Percentiles rank a stretch among this genome's conserved stretches.
Evolutionary conservation across 2,888 invertebrate species (phyloP).

Genomic region (Habrosyne pyritoides): DNA sequence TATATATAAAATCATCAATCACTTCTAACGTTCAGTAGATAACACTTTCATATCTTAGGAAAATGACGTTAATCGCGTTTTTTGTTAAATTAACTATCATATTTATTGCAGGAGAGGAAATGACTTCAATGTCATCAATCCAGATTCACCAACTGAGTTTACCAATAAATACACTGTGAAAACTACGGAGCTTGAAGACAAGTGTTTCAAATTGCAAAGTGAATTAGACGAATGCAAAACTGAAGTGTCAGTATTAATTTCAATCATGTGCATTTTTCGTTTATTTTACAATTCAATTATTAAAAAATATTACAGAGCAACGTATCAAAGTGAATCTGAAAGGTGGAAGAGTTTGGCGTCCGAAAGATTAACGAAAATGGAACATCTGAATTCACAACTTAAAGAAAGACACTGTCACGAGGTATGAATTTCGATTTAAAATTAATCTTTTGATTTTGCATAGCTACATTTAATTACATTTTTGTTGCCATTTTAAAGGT

Average conservation of each 20-base stretch:
- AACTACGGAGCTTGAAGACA: constrained; percentile 67
- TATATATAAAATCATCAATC: constrained; percentile 43
- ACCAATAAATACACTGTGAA: constrained; percentile 70
- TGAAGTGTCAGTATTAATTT: constrained; percentile 81
- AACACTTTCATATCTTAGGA: constrained; percentile 35
- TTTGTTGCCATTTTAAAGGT: constrained; percentile 52
- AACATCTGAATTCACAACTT: constrained; percentile 82
- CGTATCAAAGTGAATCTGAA: constrained; percentile 66
- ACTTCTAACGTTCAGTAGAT: constrained; percentile 44
- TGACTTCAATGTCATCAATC: constrained; percentile 43
- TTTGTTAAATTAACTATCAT: constrained; percentile 26
- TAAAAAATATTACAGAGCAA: constrained; percentile 45
- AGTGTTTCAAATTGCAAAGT: constrained; percentile 70
- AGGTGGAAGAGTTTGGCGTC: constrained; percentile 88
- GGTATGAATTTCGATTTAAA: too few species aligned
- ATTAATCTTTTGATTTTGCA: neutral
- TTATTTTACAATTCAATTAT: neutral
- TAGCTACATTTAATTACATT: too few species aligned
- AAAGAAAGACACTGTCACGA: constrained; percentile 86
- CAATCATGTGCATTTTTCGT: constrained; percentile 46
- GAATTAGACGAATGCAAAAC: constrained; percentile 68
- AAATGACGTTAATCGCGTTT: constrained; percentile 28
- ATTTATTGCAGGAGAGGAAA: constrained; percentile 60
- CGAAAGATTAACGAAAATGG: constrained; percentile 86
- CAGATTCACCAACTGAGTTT: constrained; percentile 56